Base-by-base conservation (phyloP, 2,797 vertebrate species). In the Clarias fuscus region DNA sequence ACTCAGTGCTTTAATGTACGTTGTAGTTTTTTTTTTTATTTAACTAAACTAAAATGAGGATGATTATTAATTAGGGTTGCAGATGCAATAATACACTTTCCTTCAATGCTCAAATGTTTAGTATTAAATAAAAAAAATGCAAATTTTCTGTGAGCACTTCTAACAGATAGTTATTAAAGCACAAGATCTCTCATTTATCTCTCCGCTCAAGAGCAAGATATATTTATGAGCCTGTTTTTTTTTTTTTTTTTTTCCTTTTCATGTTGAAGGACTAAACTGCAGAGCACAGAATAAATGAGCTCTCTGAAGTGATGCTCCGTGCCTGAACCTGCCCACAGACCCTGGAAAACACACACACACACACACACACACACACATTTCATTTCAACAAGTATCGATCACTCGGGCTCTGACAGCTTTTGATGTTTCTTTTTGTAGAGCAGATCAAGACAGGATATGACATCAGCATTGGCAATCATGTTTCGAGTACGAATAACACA, bases 401-500 rank as follows among this genome's bases (percentile, higher is more conserved):
- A 91, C 83, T 86, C 37, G 59, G 67, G 5, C 67, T 87, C 67
- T 89, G 85, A 62, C 86, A 82, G 62, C 67, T 59, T 81, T 86
- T 86, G 88, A 92, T 87, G 24, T 88, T 83, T 86, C 85, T 40
- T 91, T 84, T 94, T 93, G 92, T 92, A 8, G 75, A 88, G 86
- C 53, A 82, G 67, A 80, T 88, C 81, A 85, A 89, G 84, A 85
- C 80, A 93, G 93, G 92, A 93, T 88, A 64, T 94, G 92, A 92
- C 92, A 89, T 93, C 92, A 93, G 13, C 14, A 18, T 56, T 79
- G 82, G 33, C 73, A 86, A 91, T 92, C 92, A 89, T 92, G 89
- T 90, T 20, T 20, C 30, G 59, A 33, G 77, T 20, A 30, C 87
- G 85, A 68, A 87, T 78, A 89, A 88, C 88, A 84, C 81, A 84